These are phyloP conservation scores for Tenodera sinensis DNA, from an alignment of 2,888 invertebrate species.

Conservation along the genomic window DNA sequence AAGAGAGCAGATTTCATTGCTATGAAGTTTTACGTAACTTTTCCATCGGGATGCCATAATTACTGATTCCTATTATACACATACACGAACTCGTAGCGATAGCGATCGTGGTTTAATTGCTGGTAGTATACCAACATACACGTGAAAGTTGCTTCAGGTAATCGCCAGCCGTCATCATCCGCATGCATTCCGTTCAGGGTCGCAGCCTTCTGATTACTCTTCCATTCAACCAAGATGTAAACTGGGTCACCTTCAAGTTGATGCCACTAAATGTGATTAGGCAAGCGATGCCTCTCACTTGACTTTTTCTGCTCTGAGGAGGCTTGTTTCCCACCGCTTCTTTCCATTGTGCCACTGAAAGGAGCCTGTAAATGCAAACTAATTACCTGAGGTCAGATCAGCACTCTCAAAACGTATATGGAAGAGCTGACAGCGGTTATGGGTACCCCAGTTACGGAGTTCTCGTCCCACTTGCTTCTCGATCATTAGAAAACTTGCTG, in stretches of 20 bases:
- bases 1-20: background rate
- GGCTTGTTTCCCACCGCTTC: background rate
- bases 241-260: slow-evolving; percentile 4
- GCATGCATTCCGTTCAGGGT: slow-evolving; percentile 5
- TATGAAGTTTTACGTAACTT: background rate
- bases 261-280: background rate
- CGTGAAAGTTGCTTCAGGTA: background rate
- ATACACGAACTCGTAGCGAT: background rate
- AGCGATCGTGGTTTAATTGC: background rate
- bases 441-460: background rate
- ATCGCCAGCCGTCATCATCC: background rate
- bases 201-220: background rate
- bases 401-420: background rate
- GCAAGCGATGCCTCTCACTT: background rate
- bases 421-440: background rate
- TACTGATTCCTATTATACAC: background rate
- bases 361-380: background rate
- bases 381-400: background rate
- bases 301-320: background rate
- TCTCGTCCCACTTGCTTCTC: background rate
- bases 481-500: background rate
- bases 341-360: background rate
- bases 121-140: background rate
- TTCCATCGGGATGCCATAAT: background rate
- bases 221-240: background rate